phyloP scores from a whole-genome alignment of 2,113 vertebrate species.

The Peromyscus maniculatus region DNA sequence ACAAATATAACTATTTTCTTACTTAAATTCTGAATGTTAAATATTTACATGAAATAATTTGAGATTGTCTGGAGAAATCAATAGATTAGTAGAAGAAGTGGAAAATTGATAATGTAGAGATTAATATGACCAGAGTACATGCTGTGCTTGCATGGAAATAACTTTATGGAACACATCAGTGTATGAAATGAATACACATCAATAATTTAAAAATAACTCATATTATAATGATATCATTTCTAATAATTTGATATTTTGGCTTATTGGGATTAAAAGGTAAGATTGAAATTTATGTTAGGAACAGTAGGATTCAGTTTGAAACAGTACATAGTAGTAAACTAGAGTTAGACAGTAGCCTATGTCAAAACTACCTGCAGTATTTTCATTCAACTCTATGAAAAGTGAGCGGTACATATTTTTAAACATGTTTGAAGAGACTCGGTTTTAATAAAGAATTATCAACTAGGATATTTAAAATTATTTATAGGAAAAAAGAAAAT shows the following conservation, averaged over 20 bases:
- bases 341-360: no score
- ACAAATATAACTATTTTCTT: neutral
- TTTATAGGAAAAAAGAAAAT: neutral
- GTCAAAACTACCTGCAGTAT: neutral
- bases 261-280: neutral
- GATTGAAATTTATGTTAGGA: neutral
- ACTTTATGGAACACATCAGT: neutral
- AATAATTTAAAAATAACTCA: neutral
- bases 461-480: neutral
- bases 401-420: neutral
- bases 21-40: neutral
- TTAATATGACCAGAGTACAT: neutral
- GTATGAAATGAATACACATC: neutral
- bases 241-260: neutral
- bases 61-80: neutral
- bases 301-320: neutral
- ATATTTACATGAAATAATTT: neutral
- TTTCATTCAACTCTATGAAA: neutral
- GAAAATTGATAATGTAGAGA: neutral
- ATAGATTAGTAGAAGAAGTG: neutral
- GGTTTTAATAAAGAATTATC: neutral
- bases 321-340: neutral
- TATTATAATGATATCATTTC: neutral
- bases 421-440: neutral
- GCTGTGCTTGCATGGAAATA: neutral